A percentile compares a stretch with the other conserved stretches of the same genome.
phyloP scores from a whole-genome alignment of 2,113 vertebrate genomes.

The Otus sunia region DNA sequence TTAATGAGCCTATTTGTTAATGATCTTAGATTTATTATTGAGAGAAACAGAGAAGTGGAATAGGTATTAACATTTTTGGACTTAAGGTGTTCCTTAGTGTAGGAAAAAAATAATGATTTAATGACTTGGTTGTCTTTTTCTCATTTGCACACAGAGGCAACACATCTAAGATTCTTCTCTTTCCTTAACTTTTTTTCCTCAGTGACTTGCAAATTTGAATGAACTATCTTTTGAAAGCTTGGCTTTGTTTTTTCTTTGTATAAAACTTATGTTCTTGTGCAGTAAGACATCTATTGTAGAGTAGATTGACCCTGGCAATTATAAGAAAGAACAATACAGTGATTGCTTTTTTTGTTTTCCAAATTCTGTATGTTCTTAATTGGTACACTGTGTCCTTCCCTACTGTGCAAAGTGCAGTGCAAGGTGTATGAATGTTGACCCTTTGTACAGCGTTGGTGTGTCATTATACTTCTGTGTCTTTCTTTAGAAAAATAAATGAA shows the following conservation, averaged over 20 bases:
- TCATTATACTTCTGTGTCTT: neutral
- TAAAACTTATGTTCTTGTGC: neutral
- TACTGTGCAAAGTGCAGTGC: neutral
- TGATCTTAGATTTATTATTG: neutral
- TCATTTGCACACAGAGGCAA: neutral
- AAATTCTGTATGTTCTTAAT: neutral
- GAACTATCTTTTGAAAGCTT: neutral
- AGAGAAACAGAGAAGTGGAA: neutral
- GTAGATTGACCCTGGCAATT: neutral
- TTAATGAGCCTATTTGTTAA: neutral
- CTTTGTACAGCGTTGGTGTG: neutral
- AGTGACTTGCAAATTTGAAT: neutral
- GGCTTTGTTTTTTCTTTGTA: neutral
- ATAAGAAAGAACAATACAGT: neutral
- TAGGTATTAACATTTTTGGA: neutral
- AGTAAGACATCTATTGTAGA: neutral
- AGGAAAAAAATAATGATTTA: neutral
- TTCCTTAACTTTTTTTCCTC: neutral
- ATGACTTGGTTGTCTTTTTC: neutral
- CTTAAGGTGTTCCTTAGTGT: neutral
- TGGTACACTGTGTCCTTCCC: neutral
- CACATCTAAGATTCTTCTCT: neutral
- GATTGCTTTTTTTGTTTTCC: neutral
- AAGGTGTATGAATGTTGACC: neutral
- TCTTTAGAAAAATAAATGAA: neutral